Base-by-base conservation (phyloP, 1,140 invertebrate genomes). In the Pinna nobilis region DNA sequence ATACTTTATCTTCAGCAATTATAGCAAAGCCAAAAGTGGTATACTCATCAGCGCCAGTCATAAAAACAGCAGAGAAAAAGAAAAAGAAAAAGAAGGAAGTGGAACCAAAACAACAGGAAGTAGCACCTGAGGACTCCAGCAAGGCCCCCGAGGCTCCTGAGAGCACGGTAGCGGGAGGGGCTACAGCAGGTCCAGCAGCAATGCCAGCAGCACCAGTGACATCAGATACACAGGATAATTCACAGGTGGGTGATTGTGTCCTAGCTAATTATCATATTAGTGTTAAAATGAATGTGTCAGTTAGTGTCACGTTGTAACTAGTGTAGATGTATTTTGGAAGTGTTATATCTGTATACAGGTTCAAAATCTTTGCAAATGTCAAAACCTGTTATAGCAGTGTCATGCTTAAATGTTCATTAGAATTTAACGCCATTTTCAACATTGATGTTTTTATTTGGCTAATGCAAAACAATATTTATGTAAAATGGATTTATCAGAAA, bases 71-170 rank as follows among this genome's bases (percentile, higher is more conserved):
- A 35, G 76, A 78, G 68, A 84, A 85, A 63, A 85, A 88, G 53
- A 88, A 95, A 92, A 85, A 91, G 91, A 51, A 94, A 93, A 82
- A 92, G 33, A 78, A 76, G 23, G 75, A 72, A 32, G 60, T 66
- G 11, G 70, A 71, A 44, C 67, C 61, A 30, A 67, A 63, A 28
- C 13, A 32, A 13, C 50, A 51, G 25, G 64, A 70, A 15, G 33
- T 23, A 4, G 55, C 44, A 18, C 47, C 37, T 25, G 70, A n/a
- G 20, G 50, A 55, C n/a, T 33, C 33, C 7, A 47, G 30, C 47
- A 28, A 41, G 35, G 23, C 37, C 1, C 15, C 47, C 11, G 39
- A 39, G 28, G 30, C 30, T 23, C 53, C 76, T 39, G 69, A 68
- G 35, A 70, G 59, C 1, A 60, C n/a, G 13, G 63, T 67, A 18